Evolutionary conservation across 2,888 invertebrate genomes (phyloP).

Genomic region (Brachyopa scutellaris): DNA sequence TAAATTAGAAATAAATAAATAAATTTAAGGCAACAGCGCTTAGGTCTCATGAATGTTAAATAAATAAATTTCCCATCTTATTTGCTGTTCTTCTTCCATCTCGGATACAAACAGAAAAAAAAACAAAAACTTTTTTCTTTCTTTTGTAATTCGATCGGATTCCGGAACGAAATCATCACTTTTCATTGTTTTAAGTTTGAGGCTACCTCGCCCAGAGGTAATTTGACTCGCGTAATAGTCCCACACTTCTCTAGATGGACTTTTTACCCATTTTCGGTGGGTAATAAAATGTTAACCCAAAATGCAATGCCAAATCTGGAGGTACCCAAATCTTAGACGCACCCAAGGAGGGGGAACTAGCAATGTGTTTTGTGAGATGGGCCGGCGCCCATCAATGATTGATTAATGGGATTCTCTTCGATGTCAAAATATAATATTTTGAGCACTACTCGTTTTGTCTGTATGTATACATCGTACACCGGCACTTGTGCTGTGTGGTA

Average conservation of each 20-base stretch:
- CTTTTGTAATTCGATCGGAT: slow-evolving; percentile 34
- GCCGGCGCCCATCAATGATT: slow-evolving; percentile 61
- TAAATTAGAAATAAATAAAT: no score
- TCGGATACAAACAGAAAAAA: no score
- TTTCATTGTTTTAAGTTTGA: slow-evolving; percentile 1
- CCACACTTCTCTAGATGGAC: slow-evolving; percentile 41
- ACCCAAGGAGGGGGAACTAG: slow-evolving; percentile 17
- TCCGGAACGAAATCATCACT: not conserved
- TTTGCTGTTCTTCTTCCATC: not conserved
- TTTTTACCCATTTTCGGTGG: no score
- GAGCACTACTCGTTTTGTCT: no score
- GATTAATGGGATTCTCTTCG: slow-evolving; percentile 55
- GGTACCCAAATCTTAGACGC: not conserved
- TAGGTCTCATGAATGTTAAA: not conserved
- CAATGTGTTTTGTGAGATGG: slow-evolving; percentile 9
- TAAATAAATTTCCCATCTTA: slow-evolving; percentile 14
- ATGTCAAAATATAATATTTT: slow-evolving; percentile 56
- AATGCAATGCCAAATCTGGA: slow-evolving; percentile 24
- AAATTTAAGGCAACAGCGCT: not conserved
- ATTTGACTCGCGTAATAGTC: slow-evolving; percentile 11
- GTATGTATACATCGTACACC: no score
- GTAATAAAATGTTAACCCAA: slow-evolving; percentile 25
- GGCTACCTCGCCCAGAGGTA: slow-evolving; percentile 7
- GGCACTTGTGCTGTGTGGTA: not conserved
- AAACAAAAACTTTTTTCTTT: no score